A percentile compares a stretch with the other conserved stretches of the same genome.
Conservation (phyloP, 2,888 invertebrate species). For the Neoscelio sp. region DNA sequence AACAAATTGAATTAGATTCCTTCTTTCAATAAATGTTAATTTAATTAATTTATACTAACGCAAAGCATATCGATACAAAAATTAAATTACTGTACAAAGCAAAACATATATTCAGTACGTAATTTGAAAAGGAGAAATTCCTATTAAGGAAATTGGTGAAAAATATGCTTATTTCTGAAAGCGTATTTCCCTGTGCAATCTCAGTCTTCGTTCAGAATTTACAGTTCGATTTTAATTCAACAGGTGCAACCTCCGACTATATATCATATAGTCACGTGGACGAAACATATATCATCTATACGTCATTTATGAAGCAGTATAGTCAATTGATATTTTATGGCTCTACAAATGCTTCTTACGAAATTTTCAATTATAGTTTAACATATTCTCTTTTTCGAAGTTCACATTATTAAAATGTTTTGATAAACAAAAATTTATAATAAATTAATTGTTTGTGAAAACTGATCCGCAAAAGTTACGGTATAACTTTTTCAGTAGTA, state of each 20-base stretch:
- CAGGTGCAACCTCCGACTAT: slow-evolving; percentile 18
- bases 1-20: no score
- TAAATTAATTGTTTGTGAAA: background rate
- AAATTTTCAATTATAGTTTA: background rate
- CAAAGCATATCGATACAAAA: background rate
- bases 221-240: slow-evolving; percentile 34
- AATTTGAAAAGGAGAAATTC: background rate
- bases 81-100: background rate
- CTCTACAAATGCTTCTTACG: background rate
- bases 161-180: background rate
- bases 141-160: background rate
- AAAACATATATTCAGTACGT: background rate
- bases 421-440: no score
- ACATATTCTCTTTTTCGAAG: no score
- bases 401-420: no score
- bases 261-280: slow-evolving; percentile 18
- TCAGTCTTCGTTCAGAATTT: slow-evolving; percentile 9
- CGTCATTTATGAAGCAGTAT: slow-evolving; percentile 2
- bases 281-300: slow-evolving; percentile 8
- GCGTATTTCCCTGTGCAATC: slow-evolving; percentile 5
- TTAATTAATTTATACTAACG: background rate
- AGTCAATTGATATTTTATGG: slow-evolving; percentile 16
- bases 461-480: no score
- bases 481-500: no score
- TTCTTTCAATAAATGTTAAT: background rate